A percentile compares a stretch with the other conserved stretches of the same genome.
Conservation (phyloP, 2,888 invertebrate genomes). For the Leptura quadrifasciata region DNA sequence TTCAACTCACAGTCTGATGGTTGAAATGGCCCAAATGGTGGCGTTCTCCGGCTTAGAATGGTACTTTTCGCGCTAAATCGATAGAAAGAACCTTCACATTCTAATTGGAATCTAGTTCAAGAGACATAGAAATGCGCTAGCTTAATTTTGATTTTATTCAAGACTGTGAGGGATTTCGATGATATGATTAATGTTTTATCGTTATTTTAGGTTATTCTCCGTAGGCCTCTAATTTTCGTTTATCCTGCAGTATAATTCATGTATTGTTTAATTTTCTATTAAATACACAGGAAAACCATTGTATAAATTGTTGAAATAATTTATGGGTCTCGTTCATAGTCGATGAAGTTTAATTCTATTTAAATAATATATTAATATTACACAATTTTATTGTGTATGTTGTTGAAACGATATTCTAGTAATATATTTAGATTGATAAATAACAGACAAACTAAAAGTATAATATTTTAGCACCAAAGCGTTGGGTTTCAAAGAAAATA, state of each 20-base stretch:
- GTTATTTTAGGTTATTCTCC: slow-evolving; percentile 35
- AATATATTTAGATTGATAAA: too few relatives aligned
- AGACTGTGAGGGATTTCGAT: slow-evolving; percentile 49
- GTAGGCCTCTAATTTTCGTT: slow-evolving; percentile 29
- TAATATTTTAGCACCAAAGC: too few relatives aligned
- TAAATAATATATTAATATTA: background rate
- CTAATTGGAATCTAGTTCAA: slow-evolving; percentile 61
- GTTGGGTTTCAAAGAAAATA: too few relatives aligned
- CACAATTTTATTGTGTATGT: background rate
- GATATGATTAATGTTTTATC: slow-evolving; percentile 38
- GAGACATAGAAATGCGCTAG: slow-evolving; percentile 50
- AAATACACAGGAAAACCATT: slow-evolving; percentile 3
- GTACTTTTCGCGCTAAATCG: slow-evolving; percentile 49
- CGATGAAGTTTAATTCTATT: background rate
- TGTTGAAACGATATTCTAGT: background rate
- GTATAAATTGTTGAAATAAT: slow-evolving; percentile 5
- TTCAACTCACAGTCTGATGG: slow-evolving; percentile 14
- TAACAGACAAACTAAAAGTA: too few relatives aligned
- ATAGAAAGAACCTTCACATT: slow-evolving; percentile 57
- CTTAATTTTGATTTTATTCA: slow-evolving; percentile 49
- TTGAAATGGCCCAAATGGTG: background rate
- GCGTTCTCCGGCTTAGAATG: slow-evolving; percentile 50
- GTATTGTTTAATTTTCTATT: slow-evolving; percentile 23
- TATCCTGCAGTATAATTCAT: slow-evolving; percentile 15
- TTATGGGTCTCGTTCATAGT: background rate